Evolutionary conservation across 23 tunicate genomes (phyloP), one percentile per base, ranked within the genome.

Genomic region (Clavelina lepadiformis): DNA sequence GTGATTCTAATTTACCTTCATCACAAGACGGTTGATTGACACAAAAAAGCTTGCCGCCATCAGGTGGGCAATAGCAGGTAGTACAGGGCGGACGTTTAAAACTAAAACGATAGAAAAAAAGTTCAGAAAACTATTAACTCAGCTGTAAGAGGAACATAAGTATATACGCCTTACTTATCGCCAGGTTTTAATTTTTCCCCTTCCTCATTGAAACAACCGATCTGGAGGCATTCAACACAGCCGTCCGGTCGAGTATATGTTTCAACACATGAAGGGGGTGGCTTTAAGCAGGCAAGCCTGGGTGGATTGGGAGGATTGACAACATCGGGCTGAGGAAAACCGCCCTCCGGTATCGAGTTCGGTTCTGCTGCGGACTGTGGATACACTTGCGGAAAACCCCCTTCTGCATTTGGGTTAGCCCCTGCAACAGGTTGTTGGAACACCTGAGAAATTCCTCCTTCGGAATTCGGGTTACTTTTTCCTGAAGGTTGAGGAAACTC

Each of bases 11-110:
- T 41, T 41, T 11, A 41, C 69, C 28, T 29, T 71, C 78, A 2
- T 77, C 52, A 47, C 95, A 86, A 18, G 32, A 53, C 18, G 38
- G 75, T 32, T 86, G 75, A 15, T 34, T 20, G 1, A 59, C 61
- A 51, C 95, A 86, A 19, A 86, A 29, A 11, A 86, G 32, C 5
- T 71, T 65, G 1, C 95, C 95, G 13, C 95, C 95, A 22, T 64
- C 85, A 0, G 75, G 52, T 6, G 95, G 95, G 51, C 95, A 86
- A 31, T 63, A 65, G 56, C 95, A 86, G 29, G 71, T 73, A 20
- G 41, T 31, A 33, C 95, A 86, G n/a, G 73, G 60, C 6, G 80
- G 74, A 27, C 76, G 55, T 5, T 27, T 60, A 51, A 69, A 24
- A 6, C 73, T 51, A 65, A 63, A 15, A 35, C 22, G 52, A n/a